Evolutionary conservation across 2,888 invertebrate genomes (phyloP), one percentile per base, ranked within the genome.

Genomic region (Incurvaria masculella): DNA sequence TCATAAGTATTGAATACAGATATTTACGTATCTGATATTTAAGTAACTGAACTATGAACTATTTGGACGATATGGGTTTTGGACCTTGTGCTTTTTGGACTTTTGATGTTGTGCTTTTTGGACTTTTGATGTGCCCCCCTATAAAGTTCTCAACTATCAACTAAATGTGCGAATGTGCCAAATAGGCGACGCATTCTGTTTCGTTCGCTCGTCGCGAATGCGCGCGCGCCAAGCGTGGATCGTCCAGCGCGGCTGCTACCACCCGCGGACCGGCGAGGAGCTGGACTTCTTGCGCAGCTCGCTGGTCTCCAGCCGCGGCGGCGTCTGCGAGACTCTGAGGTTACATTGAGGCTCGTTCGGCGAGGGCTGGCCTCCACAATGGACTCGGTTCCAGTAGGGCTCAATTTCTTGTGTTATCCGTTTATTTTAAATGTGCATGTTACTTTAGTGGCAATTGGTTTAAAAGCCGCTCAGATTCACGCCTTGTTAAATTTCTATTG

Each of bases 231-330:
- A 69, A 51, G 63, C 72, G 8, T 76, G 76, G 76, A 64, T 75
- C 48, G 72, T 76, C 41, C 76, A 78, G 57, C 61, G 78, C 46
- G 78, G 78, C 5, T 78, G 78, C 57, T 76, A 76, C 56, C 59
- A 61, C 49, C 33, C 33, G 14, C 33, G 14, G 33, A 38, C 57
- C 6, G 41, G 38, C 17, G 45, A 50, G 14, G 61, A 62, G 1
- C 72, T 73, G 50, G 53, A 59, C 2, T 56, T 69, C 21, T 66
- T 65, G 6, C 57, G 56, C 41, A 53, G 61, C 2, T 54, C 73
- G 57, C 56, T 53, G 33, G 53, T 57, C 2, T 70, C 72, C 3
- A 67, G 61, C 2, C 61, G 72, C 56, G 58, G 72, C 5, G 73
- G 74, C 72, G 56, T 66, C 26, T 76, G 76, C 55, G 69, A 61